These are phyloP conservation scores for Drosophila pseudoobscura DNA, from an alignment of 1,140 invertebrate genomes.

Conservation along the genomic window DNA sequence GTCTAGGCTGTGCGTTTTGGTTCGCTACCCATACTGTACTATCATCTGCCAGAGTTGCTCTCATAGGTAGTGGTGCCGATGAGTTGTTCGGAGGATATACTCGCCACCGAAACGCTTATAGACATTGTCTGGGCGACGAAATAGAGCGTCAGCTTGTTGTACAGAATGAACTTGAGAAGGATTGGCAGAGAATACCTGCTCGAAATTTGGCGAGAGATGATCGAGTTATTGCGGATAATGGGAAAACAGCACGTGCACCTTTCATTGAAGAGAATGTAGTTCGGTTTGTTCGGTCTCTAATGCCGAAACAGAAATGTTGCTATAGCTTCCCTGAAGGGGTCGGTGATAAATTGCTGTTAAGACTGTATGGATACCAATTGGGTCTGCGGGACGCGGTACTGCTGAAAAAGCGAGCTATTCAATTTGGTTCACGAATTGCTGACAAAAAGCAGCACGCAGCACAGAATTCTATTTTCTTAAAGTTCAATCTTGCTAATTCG, in stretches of 20 bases:
- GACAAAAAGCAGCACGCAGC: slow-evolving; percentile 95
- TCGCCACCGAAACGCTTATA: slow-evolving; percentile 90
- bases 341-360: slow-evolving; percentile 96
- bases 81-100: slow-evolving; percentile 98
- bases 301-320: slow-evolving; percentile 91
- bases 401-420: slow-evolving; percentile 95
- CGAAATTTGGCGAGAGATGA: slow-evolving; percentile 98
- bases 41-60: slow-evolving; percentile 84
- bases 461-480: slow-evolving; percentile 86
- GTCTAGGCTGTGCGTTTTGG: slow-evolving; percentile 96
- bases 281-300: slow-evolving; percentile 88
- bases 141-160: slow-evolving; percentile 82
- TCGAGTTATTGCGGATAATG: slow-evolving; percentile 91
- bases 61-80: slow-evolving; percentile 95
- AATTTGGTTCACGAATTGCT: slow-evolving; percentile 98
- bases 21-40: slow-evolving; percentile 92
- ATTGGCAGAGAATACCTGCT: slow-evolving; percentile 93
- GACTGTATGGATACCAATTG: slow-evolving; percentile 90
- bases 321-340: slow-evolving; percentile 88
- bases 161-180: slow-evolving; percentile 88
- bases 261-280: slow-evolving; percentile 97
- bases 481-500: neutral
- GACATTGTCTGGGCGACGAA: slow-evolving; percentile 84
- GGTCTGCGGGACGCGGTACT: slow-evolving; percentile 87
- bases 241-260: slow-evolving; percentile 92